A percentile compares a stretch with the other conserved stretches of the same genome.
Conservation (phyloP, 2,797 vertebrate species). For the Peromyscus attwateri region DNA sequence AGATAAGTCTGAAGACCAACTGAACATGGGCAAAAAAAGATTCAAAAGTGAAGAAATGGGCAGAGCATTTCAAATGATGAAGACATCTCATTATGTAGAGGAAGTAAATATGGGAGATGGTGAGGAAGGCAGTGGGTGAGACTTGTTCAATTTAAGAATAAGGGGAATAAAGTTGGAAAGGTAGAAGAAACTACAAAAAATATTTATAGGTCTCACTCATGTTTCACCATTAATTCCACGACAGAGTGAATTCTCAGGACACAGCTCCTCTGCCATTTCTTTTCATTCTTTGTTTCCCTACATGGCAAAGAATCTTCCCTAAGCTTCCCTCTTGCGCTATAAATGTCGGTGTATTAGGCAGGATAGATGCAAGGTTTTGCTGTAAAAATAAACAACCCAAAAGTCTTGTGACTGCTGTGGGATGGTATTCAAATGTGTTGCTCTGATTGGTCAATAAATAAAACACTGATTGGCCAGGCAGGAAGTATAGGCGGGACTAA, state of each 20-base stretch:
- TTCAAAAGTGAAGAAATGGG: background rate
- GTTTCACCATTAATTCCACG: background rate
- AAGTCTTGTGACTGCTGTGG: background rate
- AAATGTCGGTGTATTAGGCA: background rate
- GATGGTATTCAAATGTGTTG: too few species aligned
- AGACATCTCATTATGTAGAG: background rate
- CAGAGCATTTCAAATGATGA: background rate
- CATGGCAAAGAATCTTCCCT: background rate
- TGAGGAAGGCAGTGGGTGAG: background rate
- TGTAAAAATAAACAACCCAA: background rate
- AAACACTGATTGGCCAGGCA: too few species aligned
- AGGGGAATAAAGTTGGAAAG: background rate
- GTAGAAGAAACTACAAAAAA: background rate
- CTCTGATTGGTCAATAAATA: too few species aligned
- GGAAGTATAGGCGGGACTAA: too few species aligned
- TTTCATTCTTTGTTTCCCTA: background rate
- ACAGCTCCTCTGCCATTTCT: background rate
- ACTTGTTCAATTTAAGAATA: background rate
- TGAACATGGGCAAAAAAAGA: background rate
- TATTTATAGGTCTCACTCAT: background rate
- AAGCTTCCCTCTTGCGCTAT: background rate
- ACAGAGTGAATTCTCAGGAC: background rate
- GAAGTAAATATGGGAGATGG: background rate
- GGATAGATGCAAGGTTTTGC: background rate
- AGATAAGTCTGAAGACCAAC: background rate